A percentile compares a stretch with the other conserved stretches of the same genome.
phyloP scores from a whole-genome alignment of 2,888 invertebrate genomes.

The Thera britannica region DNA sequence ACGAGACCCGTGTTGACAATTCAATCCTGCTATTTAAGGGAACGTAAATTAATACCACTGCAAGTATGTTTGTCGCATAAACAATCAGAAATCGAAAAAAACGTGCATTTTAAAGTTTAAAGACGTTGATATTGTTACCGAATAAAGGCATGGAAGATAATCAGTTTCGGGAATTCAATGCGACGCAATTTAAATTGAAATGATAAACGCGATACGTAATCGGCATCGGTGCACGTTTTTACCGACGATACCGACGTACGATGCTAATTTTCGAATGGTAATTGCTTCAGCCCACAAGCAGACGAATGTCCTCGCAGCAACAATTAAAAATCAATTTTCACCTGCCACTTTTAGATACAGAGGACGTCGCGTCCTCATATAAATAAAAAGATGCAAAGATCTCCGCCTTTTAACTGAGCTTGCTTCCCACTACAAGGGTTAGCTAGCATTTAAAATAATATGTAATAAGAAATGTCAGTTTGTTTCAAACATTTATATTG shows the following conservation, averaged over 20 bases:
- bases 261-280: slow-evolving; percentile 24
- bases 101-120: slow-evolving; percentile 34
- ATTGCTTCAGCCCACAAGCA: slow-evolving; percentile 9
- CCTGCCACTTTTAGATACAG: slow-evolving; percentile 1
- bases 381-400: neutral
- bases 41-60: slow-evolving; percentile 39
- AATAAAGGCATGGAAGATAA: slow-evolving; percentile 38
- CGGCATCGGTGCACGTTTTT: slow-evolving; percentile 42
- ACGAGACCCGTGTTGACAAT: slow-evolving; percentile 44
- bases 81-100: slow-evolving; percentile 36
- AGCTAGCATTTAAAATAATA: no score
- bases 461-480: no score
- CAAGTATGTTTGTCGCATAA: slow-evolving; percentile 27
- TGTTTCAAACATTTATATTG: no score
- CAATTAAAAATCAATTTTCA: slow-evolving; percentile 6
- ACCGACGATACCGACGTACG: slow-evolving; percentile 3
- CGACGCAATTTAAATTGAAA: slow-evolving; percentile 44
- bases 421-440: no score
- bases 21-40: slow-evolving; percentile 44
- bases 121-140: slow-evolving; percentile 35
- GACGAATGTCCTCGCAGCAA: slow-evolving; percentile 10
- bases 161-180: slow-evolving; percentile 44
- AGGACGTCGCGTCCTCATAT: neutral
- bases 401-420: no score
- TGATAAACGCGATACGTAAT: slow-evolving; percentile 42